Base-by-base conservation (phyloP, 2,797 vertebrate genomes). In the Gastrophryne carolinensis region DNA sequence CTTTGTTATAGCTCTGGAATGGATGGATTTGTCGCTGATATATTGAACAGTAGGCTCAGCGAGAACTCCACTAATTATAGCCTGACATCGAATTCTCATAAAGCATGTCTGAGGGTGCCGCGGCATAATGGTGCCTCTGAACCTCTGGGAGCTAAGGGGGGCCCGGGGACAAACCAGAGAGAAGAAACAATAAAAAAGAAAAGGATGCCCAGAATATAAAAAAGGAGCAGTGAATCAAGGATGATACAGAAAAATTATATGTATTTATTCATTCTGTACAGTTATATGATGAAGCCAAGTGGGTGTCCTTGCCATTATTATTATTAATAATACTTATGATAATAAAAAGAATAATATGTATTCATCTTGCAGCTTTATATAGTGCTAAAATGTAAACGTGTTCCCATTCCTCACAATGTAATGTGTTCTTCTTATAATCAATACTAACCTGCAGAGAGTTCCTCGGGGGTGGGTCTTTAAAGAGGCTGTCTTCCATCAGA, bases 31-130 rank as follows among this genome's bases (percentile, higher is more conserved):
- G 41, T 39, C 44, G 41, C 29, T 35, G 52, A 72, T 44, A 61
- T 26, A 61, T 44, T 49, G 69, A 72, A 72, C 52, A 72, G 50
- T 72, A 44, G 67, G 54, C 56, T 72, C 69, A 23, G 19, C 8
- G 57, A 72, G 69, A 62, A 61, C 62, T 72, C 9, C 27, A 52
- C 69, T 72, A 72, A 72, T 72, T 61, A 72, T 62, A 72, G 17
- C 56, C 69, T 35, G 69, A 35, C 69, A 72, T 52, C 52, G 57
- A 41, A 50, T 72, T 57, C 69, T 72, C 57, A 72, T 50, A 72
- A 72, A 72, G 19, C 41, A 62, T 72, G 57, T 72, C 57, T 72
- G 29, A 61, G 56, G 54, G 56, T 50, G 69, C 50, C 6, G 68
- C 26, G n/a, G 13, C 39, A 71, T 21, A 66, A 52, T 47, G 23